phyloP scores from a whole-genome alignment of 2,797 vertebrate genomes.

The Ambastaia sidthimunki region DNA sequence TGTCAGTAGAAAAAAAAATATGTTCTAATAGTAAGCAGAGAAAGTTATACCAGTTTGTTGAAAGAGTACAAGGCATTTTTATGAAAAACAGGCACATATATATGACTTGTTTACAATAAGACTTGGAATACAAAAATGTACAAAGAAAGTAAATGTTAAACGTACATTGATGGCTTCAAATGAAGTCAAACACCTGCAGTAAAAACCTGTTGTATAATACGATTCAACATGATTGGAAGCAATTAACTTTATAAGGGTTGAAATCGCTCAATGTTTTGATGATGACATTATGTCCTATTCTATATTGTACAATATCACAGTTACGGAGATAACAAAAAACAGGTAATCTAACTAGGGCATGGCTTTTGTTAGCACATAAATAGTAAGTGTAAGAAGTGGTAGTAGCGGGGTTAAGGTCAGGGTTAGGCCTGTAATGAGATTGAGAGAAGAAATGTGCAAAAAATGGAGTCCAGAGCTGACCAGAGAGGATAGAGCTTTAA shows the following conservation, averaged over 20 bases:
- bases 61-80: too few relatives aligned
- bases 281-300: neutral
- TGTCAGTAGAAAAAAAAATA: too few relatives aligned
- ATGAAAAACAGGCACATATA: too few relatives aligned
- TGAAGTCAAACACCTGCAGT: neutral
- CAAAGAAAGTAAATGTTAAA: too few relatives aligned
- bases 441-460: slow-evolving; percentile 48
- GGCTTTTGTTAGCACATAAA: slow-evolving; percentile 24
- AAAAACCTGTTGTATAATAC: neutral
- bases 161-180: too few relatives aligned
- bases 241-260: slow-evolving; percentile 19
- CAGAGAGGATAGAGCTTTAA: slow-evolving; percentile 66
- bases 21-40: too few relatives aligned
- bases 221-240: slow-evolving; percentile 33
- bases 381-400: slow-evolving; percentile 39
- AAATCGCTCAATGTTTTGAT: slow-evolving; percentile 13
- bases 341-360: neutral
- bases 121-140: too few relatives aligned
- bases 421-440: slow-evolving; percentile 50
- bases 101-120: too few relatives aligned
- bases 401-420: slow-evolving; percentile 34
- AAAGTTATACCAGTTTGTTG: too few relatives aligned
- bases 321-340: neutral
- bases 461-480: slow-evolving; percentile 52
- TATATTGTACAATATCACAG: neutral